Conservation (phyloP, 2,113 vertebrate genomes). For the Casuarius casuarius region DNA sequence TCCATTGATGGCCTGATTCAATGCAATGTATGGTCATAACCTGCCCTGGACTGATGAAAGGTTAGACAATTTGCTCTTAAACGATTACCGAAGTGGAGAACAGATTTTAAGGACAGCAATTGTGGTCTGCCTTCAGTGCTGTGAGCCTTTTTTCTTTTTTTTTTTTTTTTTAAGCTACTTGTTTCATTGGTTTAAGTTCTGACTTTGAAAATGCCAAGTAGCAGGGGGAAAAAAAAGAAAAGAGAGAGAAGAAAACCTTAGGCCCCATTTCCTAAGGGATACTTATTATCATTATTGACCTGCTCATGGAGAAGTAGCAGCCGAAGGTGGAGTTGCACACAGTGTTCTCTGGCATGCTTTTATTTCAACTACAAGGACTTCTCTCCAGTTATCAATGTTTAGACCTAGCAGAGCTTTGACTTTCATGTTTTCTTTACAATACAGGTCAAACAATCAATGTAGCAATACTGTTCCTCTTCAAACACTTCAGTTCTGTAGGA, state of each 20-base stretch:
- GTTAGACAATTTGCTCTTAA: neutral
- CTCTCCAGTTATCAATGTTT: slow-evolving; percentile 57
- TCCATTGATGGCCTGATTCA: neutral
- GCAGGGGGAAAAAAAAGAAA: neutral
- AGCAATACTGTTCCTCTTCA: slow-evolving; percentile 33
- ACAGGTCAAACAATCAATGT: slow-evolving; percentile 58
- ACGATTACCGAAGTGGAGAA: neutral
- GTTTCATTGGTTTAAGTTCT: slow-evolving; percentile 33
- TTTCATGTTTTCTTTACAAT: slow-evolving; percentile 69
- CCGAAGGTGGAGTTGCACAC: slow-evolving; percentile 26
- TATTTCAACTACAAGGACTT: slow-evolving; percentile 54
- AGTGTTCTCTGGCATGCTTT: slow-evolving; percentile 32
- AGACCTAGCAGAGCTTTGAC: slow-evolving; percentile 61
- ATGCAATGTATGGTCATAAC: neutral
- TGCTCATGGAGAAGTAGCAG: slow-evolving; percentile 47
- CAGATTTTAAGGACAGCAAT: neutral
- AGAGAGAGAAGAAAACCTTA: neutral
- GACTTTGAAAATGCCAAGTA: slow-evolving; percentile 47
- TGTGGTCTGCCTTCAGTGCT: neutral
- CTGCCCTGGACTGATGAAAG: neutral
- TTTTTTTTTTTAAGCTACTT: neutral
- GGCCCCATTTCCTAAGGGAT: neutral
- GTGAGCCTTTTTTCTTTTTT: neutral
- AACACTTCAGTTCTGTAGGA: slow-evolving; percentile 32
- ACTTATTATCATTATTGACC: slow-evolving; percentile 56